Evolutionary conservation across 2,797 vertebrate genomes (phyloP).

Genomic region (Pteronotus mesoamericanus): DNA sequence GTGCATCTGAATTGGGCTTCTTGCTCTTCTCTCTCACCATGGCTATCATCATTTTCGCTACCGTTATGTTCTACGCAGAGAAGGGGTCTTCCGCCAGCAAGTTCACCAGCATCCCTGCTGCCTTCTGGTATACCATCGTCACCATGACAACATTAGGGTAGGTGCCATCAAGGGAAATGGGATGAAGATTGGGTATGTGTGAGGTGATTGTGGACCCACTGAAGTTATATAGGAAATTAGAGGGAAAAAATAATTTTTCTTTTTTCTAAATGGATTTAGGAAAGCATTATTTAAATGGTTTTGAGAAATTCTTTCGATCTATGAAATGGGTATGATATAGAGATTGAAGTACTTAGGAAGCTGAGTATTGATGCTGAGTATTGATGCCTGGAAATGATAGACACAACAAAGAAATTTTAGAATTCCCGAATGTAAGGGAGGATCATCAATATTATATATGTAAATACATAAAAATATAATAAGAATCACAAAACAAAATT

Average conservation of each 20-base stretch:
- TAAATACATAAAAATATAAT: not conserved
- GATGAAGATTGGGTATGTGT: conserved; percentile 3
- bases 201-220: not conserved
- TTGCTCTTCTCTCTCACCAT: conserved; percentile 97
- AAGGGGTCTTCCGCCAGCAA: conserved; percentile 94
- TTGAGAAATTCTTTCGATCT: not conserved
- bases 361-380: not conserved
- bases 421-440: not conserved
- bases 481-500: not conserved
- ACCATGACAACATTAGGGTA: conserved; percentile 99
- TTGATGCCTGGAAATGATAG: not conserved
- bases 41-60: conserved; percentile 98
- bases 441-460: not conserved
- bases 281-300: not conserved
- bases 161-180: conserved; percentile 75
- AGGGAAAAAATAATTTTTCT: not conserved
- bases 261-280: not conserved
- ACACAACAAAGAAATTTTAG: not conserved
- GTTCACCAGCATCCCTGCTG: conserved; percentile 97
- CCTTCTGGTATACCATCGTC: conserved; percentile 99
- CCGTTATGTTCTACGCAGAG: conserved; percentile 98
- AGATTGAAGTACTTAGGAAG: not conserved
- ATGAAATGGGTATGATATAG: not conserved
- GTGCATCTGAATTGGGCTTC: conserved; percentile 96
- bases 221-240: not conserved